Conservation (phyloP, 2,888 invertebrate species). For the Drosophila nr. medialis region DNA sequence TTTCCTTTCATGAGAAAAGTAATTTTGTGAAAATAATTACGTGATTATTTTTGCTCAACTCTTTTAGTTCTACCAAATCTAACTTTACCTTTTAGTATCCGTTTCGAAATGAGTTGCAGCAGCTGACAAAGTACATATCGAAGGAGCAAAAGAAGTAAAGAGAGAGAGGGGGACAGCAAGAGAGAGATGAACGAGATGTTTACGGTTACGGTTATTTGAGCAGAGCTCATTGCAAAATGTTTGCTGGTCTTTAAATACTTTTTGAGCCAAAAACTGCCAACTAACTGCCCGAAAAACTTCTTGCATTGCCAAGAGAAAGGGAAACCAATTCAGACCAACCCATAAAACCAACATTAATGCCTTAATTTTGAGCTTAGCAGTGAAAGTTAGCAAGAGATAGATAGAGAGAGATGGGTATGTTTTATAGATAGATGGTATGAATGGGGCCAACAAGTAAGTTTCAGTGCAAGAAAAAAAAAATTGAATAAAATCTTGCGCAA, state of each 20-base stretch:
- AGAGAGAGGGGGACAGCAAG: constrained; percentile 20
- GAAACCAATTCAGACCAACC: constrained; percentile 62
- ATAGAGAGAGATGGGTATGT: neutral
- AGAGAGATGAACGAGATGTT: constrained; percentile 50
- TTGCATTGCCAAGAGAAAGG: constrained; percentile 38
- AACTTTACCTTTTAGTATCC: neutral
- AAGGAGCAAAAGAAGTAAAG: neutral
- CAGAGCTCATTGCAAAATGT: constrained; percentile 44
- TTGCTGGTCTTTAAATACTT: constrained; percentile 55
- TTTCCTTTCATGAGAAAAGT: neutral
- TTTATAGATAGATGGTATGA: constrained; percentile 9
- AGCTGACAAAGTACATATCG: constrained; percentile 22
- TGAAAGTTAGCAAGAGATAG: constrained; percentile 49
- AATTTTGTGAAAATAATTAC: neutral
- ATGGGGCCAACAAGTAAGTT: constrained; percentile 41
- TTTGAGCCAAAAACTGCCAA: constrained; percentile 27
- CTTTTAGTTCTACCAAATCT: neutral
- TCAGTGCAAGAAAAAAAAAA: constrained; percentile 18
- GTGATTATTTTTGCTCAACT: neutral
- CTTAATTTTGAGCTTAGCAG: constrained; percentile 69
- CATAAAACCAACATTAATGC: constrained; percentile 79
- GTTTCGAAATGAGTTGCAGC: constrained; percentile 14
- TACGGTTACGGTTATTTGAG: constrained; percentile 55
- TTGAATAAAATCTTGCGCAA: constrained; percentile 50
- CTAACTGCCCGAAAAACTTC: constrained; percentile 20